These are phyloP conservation scores for Clarias pachynema DNA, from an alignment of 2,797 vertebrate genomes.

Conservation along the genomic window DNA sequence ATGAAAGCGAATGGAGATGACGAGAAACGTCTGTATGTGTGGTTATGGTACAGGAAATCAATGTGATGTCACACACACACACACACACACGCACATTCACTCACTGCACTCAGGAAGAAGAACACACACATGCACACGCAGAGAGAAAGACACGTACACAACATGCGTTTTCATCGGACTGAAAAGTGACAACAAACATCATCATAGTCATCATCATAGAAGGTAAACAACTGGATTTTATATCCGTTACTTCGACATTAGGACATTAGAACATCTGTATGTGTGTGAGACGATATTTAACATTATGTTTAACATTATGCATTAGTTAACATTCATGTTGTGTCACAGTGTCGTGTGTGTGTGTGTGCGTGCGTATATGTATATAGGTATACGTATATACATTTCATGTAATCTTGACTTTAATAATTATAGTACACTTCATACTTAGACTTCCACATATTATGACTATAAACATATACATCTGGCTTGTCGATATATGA, in stretches of 20 bases:
- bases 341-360: neutral
- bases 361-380: neutral
- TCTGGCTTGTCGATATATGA: neutral
- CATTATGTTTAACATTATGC: no score
- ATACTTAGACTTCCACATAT: no score
- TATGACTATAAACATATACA: neutral
- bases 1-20: neutral
- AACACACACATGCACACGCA: neutral
- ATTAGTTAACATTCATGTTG: neutral
- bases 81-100: neutral
- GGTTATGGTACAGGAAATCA: constrained; percentile 17
- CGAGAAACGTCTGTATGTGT: neutral
- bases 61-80: constrained; percentile 9
- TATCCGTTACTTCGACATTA: neutral
- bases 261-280: neutral
- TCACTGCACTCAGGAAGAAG: neutral
- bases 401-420: neutral
- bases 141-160: neutral
- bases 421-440: neutral
- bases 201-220: neutral
- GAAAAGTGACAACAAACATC: constrained; percentile 8
- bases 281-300: constrained; percentile 5
- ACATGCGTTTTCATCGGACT: neutral
- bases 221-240: constrained; percentile 26
- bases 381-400: neutral